Percentiles rank a stretch among this genome's conserved stretches.
Conservation (phyloP, 2,888 invertebrate species). For the Heteromurus nitidus region DNA sequence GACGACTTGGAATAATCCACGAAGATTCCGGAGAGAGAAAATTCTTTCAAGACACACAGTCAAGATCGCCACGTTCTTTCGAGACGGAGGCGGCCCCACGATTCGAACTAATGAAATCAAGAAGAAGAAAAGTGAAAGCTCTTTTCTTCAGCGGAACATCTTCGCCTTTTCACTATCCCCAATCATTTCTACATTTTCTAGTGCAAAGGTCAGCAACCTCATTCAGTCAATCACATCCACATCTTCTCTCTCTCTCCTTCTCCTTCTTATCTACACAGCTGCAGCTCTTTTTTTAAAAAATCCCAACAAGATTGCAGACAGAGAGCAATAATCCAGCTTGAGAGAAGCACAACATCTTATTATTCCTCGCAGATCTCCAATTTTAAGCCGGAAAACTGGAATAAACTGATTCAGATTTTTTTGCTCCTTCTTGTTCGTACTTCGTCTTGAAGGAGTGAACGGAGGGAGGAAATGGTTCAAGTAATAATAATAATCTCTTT, state of each 20-base stretch:
- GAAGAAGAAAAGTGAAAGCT: constrained; percentile 20
- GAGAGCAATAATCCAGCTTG: background rate
- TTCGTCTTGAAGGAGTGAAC: no score
- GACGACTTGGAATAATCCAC: no score
- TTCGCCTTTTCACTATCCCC: constrained; percentile 43
- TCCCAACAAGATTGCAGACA: constrained; percentile 12
- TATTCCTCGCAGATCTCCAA: constrained; percentile 3
- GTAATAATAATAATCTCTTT: constrained; percentile 35
- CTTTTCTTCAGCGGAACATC: constrained; percentile 22
- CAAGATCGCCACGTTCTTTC: no score
- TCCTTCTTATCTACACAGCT: background rate
- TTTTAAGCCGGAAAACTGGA: constrained; percentile 6
- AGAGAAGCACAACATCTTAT: constrained; percentile 12
- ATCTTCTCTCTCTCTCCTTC: background rate
- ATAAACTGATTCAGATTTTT: constrained; percentile 1
- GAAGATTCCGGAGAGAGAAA: no score
- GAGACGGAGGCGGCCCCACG: background rate
- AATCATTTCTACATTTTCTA: constrained; percentile 55
- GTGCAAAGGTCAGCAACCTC: constrained; percentile 55
- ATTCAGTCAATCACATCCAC: constrained; percentile 32
- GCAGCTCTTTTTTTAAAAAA: background rate
- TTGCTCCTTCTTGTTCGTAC: no score
- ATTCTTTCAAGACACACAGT: no score
- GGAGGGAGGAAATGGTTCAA: constrained; percentile 12
- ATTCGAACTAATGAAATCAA: constrained; percentile 49